Conservation (phyloP, 2,888 invertebrate genomes). For the Arrhopalites spinosus region DNA sequence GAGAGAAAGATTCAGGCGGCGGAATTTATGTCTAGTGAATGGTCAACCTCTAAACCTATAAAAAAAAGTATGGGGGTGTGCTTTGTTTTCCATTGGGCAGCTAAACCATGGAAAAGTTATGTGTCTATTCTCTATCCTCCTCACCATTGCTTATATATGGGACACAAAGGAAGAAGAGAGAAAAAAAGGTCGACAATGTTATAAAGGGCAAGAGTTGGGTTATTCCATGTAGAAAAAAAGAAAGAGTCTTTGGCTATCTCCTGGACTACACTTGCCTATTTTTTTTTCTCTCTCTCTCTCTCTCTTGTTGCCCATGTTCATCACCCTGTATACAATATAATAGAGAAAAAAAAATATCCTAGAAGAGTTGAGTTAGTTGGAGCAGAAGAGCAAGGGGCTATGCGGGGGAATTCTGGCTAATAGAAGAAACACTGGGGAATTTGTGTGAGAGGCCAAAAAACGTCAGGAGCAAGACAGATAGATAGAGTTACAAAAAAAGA, state of each 20-base stretch:
- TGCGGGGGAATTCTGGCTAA: slow-evolving; percentile 3
- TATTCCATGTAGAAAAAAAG: no score
- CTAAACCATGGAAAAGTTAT: no score
- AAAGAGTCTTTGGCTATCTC: no score
- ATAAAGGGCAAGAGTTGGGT: no score
- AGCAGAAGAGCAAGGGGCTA: background rate
- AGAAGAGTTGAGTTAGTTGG: no score
- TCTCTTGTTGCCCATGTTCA: no score
- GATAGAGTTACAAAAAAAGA: slow-evolving; percentile 21
- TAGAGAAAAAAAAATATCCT: no score
- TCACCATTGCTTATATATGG: slow-evolving; percentile 8
- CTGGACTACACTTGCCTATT: no score
- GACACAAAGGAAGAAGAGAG: no score
- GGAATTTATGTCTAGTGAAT: slow-evolving; percentile 44
- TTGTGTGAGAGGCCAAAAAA: background rate
- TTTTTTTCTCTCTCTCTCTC: no score
- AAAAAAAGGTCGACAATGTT: no score
- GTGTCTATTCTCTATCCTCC: slow-evolving; percentile 15
- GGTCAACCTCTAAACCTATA: slow-evolving; percentile 44
- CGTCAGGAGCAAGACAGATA: slow-evolving; percentile 4
- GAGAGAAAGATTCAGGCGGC: slow-evolving; percentile 17
- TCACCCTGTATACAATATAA: no score
- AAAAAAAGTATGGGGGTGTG: slow-evolving; percentile 34
- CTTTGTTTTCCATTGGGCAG: slow-evolving; percentile 5
- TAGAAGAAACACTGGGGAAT: slow-evolving; percentile 19